A percentile compares a stretch with the other conserved stretches of the same genome.
Conservation (phyloP, 2,888 invertebrate genomes). For the Leptopilina drosophilae region DNA sequence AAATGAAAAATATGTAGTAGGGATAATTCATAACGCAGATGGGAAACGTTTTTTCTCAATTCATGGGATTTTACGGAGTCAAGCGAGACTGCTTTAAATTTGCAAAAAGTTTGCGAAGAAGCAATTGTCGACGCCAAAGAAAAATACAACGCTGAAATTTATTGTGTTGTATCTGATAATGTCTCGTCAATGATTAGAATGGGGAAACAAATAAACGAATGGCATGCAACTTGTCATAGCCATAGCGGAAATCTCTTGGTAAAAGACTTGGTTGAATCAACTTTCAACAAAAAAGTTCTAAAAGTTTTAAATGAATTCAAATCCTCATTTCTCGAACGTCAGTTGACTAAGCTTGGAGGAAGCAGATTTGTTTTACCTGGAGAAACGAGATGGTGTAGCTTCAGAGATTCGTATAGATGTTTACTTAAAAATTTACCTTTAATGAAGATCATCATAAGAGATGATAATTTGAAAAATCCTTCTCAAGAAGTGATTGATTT, state of each 20-base stretch:
- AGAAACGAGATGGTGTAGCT: slow-evolving; percentile 22
- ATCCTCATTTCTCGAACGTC: too few relatives aligned
- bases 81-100: neutral
- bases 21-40: neutral
- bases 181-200: neutral
- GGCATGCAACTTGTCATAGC: slow-evolving; percentile 12
- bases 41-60: neutral
- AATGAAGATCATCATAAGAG: neutral
- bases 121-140: slow-evolving; percentile 1
- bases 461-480: neutral
- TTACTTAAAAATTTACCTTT: neutral
- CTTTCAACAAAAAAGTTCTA: neutral
- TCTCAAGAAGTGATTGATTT: neutral
- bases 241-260: slow-evolving; percentile 10
- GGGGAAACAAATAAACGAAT: slow-evolving; percentile 3
- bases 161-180: slow-evolving; percentile 10
- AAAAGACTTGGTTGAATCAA: neutral
- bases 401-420: neutral
- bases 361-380: slow-evolving; percentile 7
- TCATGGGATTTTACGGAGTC: neutral
- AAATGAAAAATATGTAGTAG: neutral
- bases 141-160: neutral
- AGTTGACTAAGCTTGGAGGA: neutral
- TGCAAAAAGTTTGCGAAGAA: neutral
- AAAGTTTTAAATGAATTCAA: slow-evolving; percentile 43